phyloP scores from a whole-genome alignment of 2,888 invertebrate genomes.

The Aproaerema taeniolella region DNA sequence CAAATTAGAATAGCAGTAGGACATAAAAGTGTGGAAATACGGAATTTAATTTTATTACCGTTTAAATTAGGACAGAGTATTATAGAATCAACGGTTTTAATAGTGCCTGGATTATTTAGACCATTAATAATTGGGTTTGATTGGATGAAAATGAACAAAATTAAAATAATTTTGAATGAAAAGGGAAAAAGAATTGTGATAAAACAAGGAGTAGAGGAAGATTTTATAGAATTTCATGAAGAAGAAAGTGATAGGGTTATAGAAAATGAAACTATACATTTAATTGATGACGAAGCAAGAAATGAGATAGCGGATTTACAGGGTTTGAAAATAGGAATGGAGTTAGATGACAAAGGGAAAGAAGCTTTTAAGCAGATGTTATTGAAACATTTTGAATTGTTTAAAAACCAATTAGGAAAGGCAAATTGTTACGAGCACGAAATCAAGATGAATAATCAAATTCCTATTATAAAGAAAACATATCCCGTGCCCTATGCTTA shows the following conservation, averaged over 20 bases:
- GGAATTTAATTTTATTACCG: not conserved
- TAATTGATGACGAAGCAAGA: not conserved
- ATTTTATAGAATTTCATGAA: not conserved
- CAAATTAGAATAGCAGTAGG: slow-evolving; percentile 6
- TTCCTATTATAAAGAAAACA: not conserved
- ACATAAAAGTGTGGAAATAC: slow-evolving; percentile 4
- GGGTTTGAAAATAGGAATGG: not conserved
- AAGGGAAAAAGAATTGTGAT: not conserved
- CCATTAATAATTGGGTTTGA: slow-evolving; percentile 8
- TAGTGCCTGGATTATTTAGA: slow-evolving; percentile 1
- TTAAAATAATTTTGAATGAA: not conserved
- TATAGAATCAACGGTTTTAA: not conserved
- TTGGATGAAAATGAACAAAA: slow-evolving; percentile 1
- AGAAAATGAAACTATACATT: not conserved
- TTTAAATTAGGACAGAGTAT: not conserved
- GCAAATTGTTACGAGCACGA: too few relatives aligned
- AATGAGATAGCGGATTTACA: not conserved
- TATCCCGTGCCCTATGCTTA: slow-evolving; percentile 11
- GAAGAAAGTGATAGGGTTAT: not conserved
- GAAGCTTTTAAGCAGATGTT: not conserved
- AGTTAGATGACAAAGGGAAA: not conserved
- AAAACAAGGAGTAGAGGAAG: not conserved
- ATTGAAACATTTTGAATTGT: not conserved
- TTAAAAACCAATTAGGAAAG: slow-evolving; percentile 1
- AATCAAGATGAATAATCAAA: slow-evolving; percentile 2